A percentile compares a stretch with the other conserved stretches of the same genome.
These are phyloP conservation scores for Paracanthobrama guichenoti DNA, from an alignment of 2,113 vertebrate genomes.

Conservation along the genomic window DNA sequence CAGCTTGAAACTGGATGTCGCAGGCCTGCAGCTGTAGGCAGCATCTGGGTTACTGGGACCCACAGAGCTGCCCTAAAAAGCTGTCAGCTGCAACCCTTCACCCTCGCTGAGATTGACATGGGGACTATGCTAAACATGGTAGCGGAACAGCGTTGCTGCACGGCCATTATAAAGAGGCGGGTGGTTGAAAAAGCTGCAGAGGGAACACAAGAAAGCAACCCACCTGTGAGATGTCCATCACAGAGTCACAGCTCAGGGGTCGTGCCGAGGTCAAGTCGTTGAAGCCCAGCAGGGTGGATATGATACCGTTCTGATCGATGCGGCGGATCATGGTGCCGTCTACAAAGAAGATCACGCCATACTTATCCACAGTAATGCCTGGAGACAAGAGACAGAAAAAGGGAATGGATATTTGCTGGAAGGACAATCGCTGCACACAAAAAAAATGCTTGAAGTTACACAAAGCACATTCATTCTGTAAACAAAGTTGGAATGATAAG, in stretches of 20 bases:
- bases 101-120: not conserved
- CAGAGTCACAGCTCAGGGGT: conserved; percentile 95
- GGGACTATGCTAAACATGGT: too few species aligned
- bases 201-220: not conserved
- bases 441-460: not conserved
- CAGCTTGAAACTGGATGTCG: not conserved
- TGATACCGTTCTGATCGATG: conserved; percentile 96
- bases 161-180: not conserved
- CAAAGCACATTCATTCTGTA: not conserved
- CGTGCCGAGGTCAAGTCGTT: conserved; percentile 96
- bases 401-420: not conserved
- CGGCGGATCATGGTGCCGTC: conserved; percentile 97
- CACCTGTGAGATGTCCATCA: conserved; percentile 99
- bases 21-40: conserved; percentile 17
- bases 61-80: conserved; percentile 3
- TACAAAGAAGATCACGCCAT: conserved; percentile 94
- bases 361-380: conserved; percentile 97
- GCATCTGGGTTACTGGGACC: not conserved
- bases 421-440: not conserved
- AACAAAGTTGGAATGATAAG: not conserved
- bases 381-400: conserved; percentile 37
- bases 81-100: not conserved
- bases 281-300: conserved; percentile 94
- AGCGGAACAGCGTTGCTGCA: not conserved
- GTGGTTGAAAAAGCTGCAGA: not conserved